phyloP scores from a whole-genome alignment of 2,113 vertebrate genomes.

The Nettapus auritus region DNA sequence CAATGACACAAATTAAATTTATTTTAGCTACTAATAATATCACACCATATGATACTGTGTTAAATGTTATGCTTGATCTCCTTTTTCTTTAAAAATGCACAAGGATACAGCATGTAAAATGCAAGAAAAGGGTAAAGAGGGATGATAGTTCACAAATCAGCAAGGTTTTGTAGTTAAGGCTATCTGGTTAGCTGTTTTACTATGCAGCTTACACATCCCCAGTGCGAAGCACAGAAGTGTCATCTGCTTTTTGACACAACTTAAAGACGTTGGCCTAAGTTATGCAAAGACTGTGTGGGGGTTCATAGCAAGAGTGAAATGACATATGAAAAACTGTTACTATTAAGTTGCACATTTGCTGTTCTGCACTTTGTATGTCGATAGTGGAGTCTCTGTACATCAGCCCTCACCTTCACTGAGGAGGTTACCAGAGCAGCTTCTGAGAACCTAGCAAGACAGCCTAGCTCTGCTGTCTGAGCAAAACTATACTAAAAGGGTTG shows the following conservation, averaged over 20 bases:
- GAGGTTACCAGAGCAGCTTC: not conserved
- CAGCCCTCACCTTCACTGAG: not conserved
- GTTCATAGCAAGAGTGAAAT: not conserved
- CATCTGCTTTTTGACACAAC: constrained; percentile 34
- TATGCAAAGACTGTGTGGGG: constrained; percentile 3
- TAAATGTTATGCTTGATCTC: constrained; percentile 29
- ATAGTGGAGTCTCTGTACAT: not conserved
- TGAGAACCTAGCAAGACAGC: not conserved
- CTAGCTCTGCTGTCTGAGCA: not conserved
- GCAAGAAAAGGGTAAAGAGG: not conserved
- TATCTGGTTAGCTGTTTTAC: constrained; percentile 44
- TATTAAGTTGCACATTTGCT: not conserved
- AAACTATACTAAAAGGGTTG: not conserved
- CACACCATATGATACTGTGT: constrained; percentile 37
- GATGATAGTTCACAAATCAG: constrained; percentile 19
- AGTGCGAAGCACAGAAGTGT: not conserved
- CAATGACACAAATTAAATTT: not conserved
- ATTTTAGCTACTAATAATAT: constrained; percentile 29
- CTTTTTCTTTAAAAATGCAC: constrained; percentile 18
- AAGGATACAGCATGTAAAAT: not conserved
- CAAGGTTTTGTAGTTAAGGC: constrained; percentile 33
- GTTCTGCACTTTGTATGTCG: not conserved
- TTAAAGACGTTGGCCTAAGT: constrained; percentile 23
- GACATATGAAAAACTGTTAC: constrained; percentile 12
- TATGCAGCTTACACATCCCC: constrained; percentile 17